A percentile compares a stretch with the other conserved stretches of the same genome.
These are phyloP conservation scores for Alethe diademata DNA, from an alignment of 2,113 vertebrate genomes.

Conservation along the genomic window DNA sequence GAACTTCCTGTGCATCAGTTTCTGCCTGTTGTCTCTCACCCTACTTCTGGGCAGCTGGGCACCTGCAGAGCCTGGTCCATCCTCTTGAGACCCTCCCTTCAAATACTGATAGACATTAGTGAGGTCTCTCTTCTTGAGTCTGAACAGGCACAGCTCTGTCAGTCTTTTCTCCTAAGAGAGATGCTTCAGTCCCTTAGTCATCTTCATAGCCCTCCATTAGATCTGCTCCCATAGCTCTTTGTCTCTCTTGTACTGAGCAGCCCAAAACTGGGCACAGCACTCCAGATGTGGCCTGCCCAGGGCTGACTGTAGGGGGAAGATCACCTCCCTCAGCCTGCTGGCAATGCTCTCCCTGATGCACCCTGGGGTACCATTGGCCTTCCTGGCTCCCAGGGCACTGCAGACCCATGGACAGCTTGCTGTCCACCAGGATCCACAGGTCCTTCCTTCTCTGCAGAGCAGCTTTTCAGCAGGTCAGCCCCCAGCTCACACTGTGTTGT, in stretches of 20 bases:
- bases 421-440: background rate
- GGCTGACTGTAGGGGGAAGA: background rate
- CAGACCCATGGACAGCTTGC: background rate
- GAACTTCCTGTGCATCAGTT: background rate
- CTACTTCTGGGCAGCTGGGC: background rate
- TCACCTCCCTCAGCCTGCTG: background rate
- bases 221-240: background rate
- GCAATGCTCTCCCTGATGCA: background rate
- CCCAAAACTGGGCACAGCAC: background rate
- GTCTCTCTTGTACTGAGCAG: background rate
- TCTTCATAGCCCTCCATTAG: background rate
- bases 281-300: background rate
- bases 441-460: background rate
- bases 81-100: no score
- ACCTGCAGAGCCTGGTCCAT: background rate
- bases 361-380: background rate
- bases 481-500: background rate
- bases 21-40: accelerated
- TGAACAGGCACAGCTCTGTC: background rate
- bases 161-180: background rate
- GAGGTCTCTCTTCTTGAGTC: background rate
- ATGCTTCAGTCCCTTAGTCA: background rate
- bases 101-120: no score
- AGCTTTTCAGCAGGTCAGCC: background rate
- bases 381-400: no score